A percentile compares a stretch with the other conserved stretches of the same genome.
phyloP scores from a whole-genome alignment of 37 sponge, comb jelly and placozoan species.

The Chondrilla cf. caribensis region DNA sequence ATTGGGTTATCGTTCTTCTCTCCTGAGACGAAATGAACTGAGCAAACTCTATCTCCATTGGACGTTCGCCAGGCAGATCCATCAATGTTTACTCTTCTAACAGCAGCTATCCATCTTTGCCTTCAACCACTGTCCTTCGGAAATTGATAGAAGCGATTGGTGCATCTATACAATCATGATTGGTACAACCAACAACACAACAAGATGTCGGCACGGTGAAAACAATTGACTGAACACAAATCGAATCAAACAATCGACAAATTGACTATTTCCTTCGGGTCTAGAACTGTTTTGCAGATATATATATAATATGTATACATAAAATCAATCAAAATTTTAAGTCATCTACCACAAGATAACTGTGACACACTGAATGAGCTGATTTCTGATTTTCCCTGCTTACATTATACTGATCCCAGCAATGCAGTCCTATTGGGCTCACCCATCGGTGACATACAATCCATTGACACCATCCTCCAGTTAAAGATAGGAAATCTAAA shows the following conservation, averaged over 20 bases:
- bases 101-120: conserved; percentile 20
- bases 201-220: conserved; percentile 23
- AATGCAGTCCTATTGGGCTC: no score
- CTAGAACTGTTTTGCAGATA: conserved; percentile 7
- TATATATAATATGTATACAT: background rate
- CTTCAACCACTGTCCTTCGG: conserved; percentile 2
- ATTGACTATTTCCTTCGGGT: background rate
- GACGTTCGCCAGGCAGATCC: background rate
- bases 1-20: conserved; percentile 21
- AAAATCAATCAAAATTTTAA: no score
- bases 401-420: no score
- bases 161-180: conserved; percentile 15
- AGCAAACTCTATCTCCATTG: conserved; percentile 14
- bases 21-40: conserved; percentile 17
- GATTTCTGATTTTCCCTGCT: no score
- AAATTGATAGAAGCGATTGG: conserved; percentile 7
- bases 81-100: background rate
- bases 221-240: conserved; percentile 8
- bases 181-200: conserved; percentile 25
- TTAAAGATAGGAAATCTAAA: no score
- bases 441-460: no score
- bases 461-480: no score
- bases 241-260: no score
- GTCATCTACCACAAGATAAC: no score
- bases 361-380: no score